Evolutionary conservation across 2,888 invertebrate species (phyloP), one percentile per base, ranked within the genome.

Genomic region (Gastrophysa polygoni): DNA sequence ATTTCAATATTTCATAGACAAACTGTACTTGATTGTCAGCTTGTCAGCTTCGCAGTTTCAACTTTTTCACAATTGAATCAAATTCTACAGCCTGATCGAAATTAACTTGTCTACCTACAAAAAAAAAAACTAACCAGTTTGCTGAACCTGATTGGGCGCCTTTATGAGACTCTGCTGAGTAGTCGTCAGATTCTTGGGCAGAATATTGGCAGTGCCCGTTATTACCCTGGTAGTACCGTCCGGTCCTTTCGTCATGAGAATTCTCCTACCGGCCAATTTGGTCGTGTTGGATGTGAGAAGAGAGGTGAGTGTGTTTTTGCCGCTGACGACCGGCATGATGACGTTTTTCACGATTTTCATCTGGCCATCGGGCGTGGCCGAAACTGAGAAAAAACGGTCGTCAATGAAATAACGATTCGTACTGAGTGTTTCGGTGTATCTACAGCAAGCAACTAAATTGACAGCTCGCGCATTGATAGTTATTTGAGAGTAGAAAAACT

Each of bases 221-320:
- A 89, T 85, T 51, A 90, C 86, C 73, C 88, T 81, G 18, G 88
- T 87, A 18, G 88, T 86, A 57, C 89, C 88, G 78, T 89, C 89
- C 1, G 88, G 84, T 24, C 89, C 88, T 82, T 91, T 91, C 0
- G 91, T 89, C 91, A 91, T 91, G 67, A 89, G 88, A 68, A 91
- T 90, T 75, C 88, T 83, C 74, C 89, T 82, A 52, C 88, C 89
- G 46, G 89, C 85, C 21, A 89, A 85, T 79, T 89, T 90, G 70
- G 87, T 88, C 24, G 87, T 86, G 81, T 81, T 82, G 20, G 84
- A 83, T 10, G 89, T 88, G 52, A 90, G 83, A 8, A 87, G 77
- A 0, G 90, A 90, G 2, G 90, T 90, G 29, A 91, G 80, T 10
- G 89, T 87, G 55, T 89, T 87, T 74, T 88, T 88, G 58, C 86